Evolutionary conservation across 2,113 vertebrate genomes (phyloP), one percentile per base, ranked within the genome.

Genomic region (Rynchops niger): DNA sequence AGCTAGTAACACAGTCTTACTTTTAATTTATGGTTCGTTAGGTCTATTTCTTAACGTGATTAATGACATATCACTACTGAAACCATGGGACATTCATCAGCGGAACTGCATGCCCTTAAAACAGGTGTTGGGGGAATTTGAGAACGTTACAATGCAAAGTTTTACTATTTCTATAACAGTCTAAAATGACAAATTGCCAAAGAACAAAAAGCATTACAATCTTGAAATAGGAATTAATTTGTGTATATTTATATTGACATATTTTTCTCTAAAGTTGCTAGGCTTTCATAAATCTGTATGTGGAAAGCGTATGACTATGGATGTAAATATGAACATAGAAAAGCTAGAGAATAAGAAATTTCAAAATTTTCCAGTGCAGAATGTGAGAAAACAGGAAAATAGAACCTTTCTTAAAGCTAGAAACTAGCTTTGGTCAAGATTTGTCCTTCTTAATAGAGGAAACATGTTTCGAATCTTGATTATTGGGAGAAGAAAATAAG

Each of bases 41-140:
- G 95, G 82, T 65, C 82, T 97, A 90, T 96, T 98, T 97, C 97
- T 98, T 97, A 94, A 97, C 93, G 97, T 97, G 97, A 98, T 98
- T 98, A 98, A 98, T 98, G 97, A 79, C 95, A 95, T 90, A 97
- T 98, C 98, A 96, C 76, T 92, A 93, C 95, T 62, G 86, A 95
- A 95, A 94, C 95, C 77, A 73, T 27, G 43, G 93, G 97, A 82
- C 92, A 98, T 98, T 96, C 97, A 98, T 98, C 97, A 98, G 93
- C 59, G 90, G 84, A 94, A n/a, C 66, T 71, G 59, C 42, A 70
- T 93, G 95, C 78, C 89, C 96, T 96, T 92, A 97, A 97, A 96
- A 90, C 94, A 97, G 96, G 95, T 98, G 93, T 73, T 94, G 81
- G 74, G 93, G 96, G 97, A 97, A 97, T 96, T 96, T 78, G 84